Base-by-base conservation (phyloP, 2,888 invertebrate species). In the Penaeus monodon region DNA sequence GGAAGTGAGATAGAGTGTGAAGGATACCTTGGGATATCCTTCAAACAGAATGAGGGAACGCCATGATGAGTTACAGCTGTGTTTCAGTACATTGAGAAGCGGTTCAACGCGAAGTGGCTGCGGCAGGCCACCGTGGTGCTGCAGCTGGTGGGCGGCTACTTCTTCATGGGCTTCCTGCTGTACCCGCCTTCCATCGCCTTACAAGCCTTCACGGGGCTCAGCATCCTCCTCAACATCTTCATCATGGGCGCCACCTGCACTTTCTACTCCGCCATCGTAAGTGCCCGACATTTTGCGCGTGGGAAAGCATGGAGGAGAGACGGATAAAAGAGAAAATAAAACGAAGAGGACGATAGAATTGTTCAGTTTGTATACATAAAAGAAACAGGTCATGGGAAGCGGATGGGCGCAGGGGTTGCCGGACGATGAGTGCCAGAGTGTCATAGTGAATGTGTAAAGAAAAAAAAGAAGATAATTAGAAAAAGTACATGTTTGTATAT, bases 151-250 rank as follows among this genome's bases (percentile, higher is more conserved):
- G 89, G 88, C 6, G 88, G 88, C 4, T 84, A 86, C 80, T 66
- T 85, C n/a, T 89, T 90, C 89, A 88, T 97, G 90, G 96, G 96
- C 0, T 96, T 97, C 74, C 97, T 97, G 0, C 95, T 97, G n/a
- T 97, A 96, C 92, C 97, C 97, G 0, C 97, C 97, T 0, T 96
- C 96, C 85, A 96, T 97, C 66, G 97, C 97, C 0, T 93, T 97
- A 38, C 96, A 97, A 90, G 96, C 96, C 10, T 95, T 97, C 57
- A 95, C 97, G 90, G 96, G 95, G 0, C 93, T 97, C 89, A 96
- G 97, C 1, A 96, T 96, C 91, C 96, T 96, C 96, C 95, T 95
- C 0, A 96, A 97, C 38, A 97, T 97, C 80, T 93, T 95, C 14
- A 90, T 91, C 57, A 91, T 92, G 38, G 92, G 92, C 8, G 88